phyloP scores from a whole-genome alignment of 2,113 vertebrate species.

The Sardina pilchardus region DNA sequence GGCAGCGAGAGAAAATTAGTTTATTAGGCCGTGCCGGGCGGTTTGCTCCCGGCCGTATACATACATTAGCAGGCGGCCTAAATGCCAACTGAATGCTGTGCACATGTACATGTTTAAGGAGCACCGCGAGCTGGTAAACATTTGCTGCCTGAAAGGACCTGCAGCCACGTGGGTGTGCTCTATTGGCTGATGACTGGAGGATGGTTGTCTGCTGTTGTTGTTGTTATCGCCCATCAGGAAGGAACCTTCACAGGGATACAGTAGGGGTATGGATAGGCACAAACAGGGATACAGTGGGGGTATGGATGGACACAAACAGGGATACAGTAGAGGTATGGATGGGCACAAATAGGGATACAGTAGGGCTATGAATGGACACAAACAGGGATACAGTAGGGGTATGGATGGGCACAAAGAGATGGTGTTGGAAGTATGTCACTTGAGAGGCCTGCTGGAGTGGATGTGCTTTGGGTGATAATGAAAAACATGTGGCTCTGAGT shows the following conservation, averaged over 20 bases:
- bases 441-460: not conserved
- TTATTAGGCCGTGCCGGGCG: slow-evolving; percentile 58
- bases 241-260: too few species aligned
- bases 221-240: not conserved
- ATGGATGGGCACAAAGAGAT: not conserved
- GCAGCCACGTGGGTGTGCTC: not conserved
- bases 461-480: not conserved
- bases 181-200: not conserved
- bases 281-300: not conserved
- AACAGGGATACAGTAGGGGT: not conserved
- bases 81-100: slow-evolving; percentile 41
- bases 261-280: too few species aligned
- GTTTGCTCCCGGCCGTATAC: slow-evolving; percentile 51
- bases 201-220: not conserved
- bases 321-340: not conserved
- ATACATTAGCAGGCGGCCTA: slow-evolving; percentile 36
- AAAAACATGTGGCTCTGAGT: not conserved
- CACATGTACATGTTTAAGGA: slow-evolving; percentile 25
- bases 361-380: too few species aligned
- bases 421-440: not conserved
- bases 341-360: not conserved
- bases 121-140: not conserved
- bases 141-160: slow-evolving; percentile 22
- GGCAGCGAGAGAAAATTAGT: slow-evolving; percentile 42
- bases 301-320: not conserved